A percentile compares a stretch with the other conserved stretches of the same genome.
Conservation (phyloP, 2,797 vertebrate genomes). For the Cyprinodon diabolis region DNA sequence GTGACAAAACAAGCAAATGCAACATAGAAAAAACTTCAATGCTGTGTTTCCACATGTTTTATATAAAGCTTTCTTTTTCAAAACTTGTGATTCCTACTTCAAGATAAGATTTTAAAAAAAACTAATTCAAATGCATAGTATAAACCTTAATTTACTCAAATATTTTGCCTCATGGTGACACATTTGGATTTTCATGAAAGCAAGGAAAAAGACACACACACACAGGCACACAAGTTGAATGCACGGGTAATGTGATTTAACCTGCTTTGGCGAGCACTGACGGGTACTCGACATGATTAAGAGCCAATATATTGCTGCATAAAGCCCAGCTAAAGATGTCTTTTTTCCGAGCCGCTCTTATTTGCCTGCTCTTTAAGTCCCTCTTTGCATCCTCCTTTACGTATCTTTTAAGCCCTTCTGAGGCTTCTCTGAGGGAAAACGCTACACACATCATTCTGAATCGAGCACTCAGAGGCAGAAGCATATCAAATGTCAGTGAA, state of each 20-base stretch:
- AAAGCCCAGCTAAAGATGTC: conserved; percentile 76
- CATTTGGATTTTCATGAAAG: conserved; percentile 24
- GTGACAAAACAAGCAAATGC: not conserved
- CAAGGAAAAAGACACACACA: conserved; percentile 25
- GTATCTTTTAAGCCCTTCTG: conserved; percentile 80
- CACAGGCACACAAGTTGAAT: conserved; percentile 54
- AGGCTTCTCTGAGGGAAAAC: conserved; percentile 67
- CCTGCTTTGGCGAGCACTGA: conserved; percentile 80
- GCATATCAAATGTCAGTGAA: conserved; percentile 79
- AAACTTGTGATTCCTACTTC: not conserved
- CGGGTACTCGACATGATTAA: conserved; percentile 81
- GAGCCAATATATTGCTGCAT: conserved; percentile 70
- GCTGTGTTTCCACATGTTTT: not conserved
- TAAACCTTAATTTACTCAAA: conserved; percentile 43
- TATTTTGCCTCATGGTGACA: conserved; percentile 50
- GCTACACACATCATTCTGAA: conserved; percentile 68
- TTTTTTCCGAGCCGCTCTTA: conserved; percentile 70
- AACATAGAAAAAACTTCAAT: too few species aligned
- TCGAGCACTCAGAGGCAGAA: conserved; percentile 65
- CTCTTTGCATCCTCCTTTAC: conserved; percentile 77
- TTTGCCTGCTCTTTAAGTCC: conserved; percentile 80
- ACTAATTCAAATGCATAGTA: conserved; percentile 36
- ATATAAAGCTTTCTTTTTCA: not conserved
- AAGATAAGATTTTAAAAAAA: not conserved
- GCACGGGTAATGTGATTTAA: conserved; percentile 83